Base-by-base conservation (phyloP, 2,113 vertebrate species). In the Cheilinus undulatus region DNA sequence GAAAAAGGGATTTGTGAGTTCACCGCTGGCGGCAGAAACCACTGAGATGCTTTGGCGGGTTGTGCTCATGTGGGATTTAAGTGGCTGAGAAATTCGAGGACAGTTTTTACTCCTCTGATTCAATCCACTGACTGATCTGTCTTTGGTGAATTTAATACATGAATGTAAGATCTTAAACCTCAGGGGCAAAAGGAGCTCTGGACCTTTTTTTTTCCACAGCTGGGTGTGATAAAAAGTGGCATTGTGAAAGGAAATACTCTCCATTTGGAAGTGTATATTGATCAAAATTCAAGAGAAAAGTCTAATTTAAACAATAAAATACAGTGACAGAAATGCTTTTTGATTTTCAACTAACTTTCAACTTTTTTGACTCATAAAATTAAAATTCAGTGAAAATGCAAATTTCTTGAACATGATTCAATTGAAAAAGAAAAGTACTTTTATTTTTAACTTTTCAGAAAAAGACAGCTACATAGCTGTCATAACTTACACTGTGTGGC, bases 41-140 rank as follows among this genome's bases (percentile, higher is more conserved):
- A 80, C 80, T 81, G 85, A 40, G 72, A 67, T 69, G 88, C 85
- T 76, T 86, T 84, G 78, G 76, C 60, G 64, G 71, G 50, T 90
- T 83, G 61, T 76, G 74, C 86, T 86, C 69, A 28, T 81, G 86
- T 87, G 72, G 87, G 87, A 88, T 89, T 92, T 90, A 88, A 89
- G 79, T 85, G 84, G 75, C 74, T 80, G 89, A 70, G 72, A 88
- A 88, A 88, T 79, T 85, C 22, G 49, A 82, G 76, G 84, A 83
- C 80, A 66, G 76, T 82, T 88, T 82, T 79, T 73, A 32, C 53
- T 77, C 78, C 65, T 73, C 54, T 77, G 84, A 85, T 87, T 89
- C 82, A 88, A 89, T 88, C 81, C 86, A 73, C 72, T 60, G 78
- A 71, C 88, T 82, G 88, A 88, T 90, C 82, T 83, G 76, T 83